Conservation (phyloP, 1,140 invertebrate species). For the Steinernema feltiae region DNA sequence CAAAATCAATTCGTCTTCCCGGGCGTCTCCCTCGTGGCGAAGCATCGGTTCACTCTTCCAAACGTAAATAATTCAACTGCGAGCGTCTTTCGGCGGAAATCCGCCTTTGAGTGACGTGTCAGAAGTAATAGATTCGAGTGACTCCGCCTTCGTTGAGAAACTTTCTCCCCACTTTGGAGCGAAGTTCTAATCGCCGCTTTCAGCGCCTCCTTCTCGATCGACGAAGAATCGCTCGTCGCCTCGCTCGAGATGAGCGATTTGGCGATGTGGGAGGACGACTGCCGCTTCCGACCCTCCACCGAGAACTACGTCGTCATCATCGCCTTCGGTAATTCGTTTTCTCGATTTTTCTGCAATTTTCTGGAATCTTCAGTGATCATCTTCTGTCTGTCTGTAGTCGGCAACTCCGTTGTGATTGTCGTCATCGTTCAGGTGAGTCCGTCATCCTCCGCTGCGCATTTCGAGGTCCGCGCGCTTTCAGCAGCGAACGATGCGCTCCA, state of each 20-base stretch:
- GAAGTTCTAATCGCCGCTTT: neutral
- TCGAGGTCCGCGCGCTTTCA: slow-evolving; percentile 19
- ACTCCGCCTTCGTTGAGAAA: neutral
- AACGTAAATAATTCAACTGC: neutral
- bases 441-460: neutral
- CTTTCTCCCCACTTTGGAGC: neutral
- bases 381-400: slow-evolving; percentile 34
- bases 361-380: no score
- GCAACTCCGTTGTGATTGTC: slow-evolving; percentile 32
- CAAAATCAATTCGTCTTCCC: neutral
- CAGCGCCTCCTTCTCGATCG: neutral
- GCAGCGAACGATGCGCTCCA: slow-evolving; percentile 39
- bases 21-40: neutral
- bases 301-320: slow-evolving; percentile 34
- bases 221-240: neutral
- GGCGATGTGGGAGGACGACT: slow-evolving; percentile 18
- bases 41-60: no score
- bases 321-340: no score
- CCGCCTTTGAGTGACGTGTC: neutral
- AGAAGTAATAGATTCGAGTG: neutral
- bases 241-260: neutral
- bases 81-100: neutral
- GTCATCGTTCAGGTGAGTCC: slow-evolving; percentile 35
- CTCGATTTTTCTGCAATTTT: no score
- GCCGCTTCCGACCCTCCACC: slow-evolving; percentile 24